A percentile compares a stretch with the other conserved stretches of the same genome.
Evolutionary conservation across 2,888 invertebrate species (phyloP).

Genomic region (Alitta virens): DNA sequence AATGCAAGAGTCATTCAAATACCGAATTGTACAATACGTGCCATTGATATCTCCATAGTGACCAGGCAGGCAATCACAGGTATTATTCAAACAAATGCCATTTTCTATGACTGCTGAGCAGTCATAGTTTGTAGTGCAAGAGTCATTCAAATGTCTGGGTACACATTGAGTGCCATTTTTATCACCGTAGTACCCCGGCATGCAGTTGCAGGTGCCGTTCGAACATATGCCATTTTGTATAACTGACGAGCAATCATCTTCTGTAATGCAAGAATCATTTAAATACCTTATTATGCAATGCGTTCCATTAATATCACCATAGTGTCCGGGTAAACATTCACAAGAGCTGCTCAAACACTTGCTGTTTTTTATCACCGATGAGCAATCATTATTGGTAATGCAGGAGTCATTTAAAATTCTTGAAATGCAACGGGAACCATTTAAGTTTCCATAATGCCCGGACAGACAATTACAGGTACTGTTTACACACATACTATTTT

Average conservation of each 20-base stretch:
- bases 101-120: too few relatives aligned
- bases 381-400: too few relatives aligned
- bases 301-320: background rate
- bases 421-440: background rate
- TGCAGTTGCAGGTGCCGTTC: too few relatives aligned
- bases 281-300: background rate
- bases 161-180: too few relatives aligned
- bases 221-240: background rate
- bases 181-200: too few relatives aligned
- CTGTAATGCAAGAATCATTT: background rate
- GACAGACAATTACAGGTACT: slow-evolving; percentile 12
- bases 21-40: background rate
- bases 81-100: background rate
- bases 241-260: background rate
- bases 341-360: too few relatives aligned
- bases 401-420: too few relatives aligned
- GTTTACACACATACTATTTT: slow-evolving; percentile 17
- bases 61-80: background rate
- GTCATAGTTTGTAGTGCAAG: too few relatives aligned
- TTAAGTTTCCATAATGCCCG: slow-evolving; percentile 15
- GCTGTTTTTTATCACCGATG: too few relatives aligned
- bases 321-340: too few relatives aligned
- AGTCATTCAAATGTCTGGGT: too few relatives aligned
- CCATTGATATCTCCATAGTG: background rate
- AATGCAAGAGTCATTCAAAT: background rate